Percentiles rank a stretch among this genome's conserved stretches.
Conservation (phyloP, 2,113 vertebrate species). For the Perca fluviatilis region DNA sequence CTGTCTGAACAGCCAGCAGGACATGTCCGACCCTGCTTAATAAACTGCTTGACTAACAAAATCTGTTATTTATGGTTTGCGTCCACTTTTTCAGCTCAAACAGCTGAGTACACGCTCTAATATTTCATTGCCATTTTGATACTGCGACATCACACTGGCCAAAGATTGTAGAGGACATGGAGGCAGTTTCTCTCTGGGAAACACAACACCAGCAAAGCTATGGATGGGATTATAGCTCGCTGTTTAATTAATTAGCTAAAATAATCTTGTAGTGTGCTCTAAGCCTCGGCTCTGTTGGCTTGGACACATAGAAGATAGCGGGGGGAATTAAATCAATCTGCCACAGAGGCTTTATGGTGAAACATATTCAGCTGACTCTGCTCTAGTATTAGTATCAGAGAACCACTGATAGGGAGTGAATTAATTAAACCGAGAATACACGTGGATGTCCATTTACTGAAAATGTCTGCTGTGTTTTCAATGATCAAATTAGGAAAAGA, state of each 20-base stretch:
- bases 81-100: neutral
- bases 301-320: conserved; percentile 41
- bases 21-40: conserved; percentile 13
- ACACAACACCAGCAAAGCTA: conserved; percentile 3
- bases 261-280: conserved; percentile 47
- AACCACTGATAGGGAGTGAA: conserved; percentile 15
- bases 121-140: neutral
- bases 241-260: conserved; percentile 66
- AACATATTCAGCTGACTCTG: conserved; percentile 49
- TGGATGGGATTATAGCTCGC: conserved; percentile 44
- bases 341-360: conserved; percentile 44
- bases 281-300: conserved; percentile 38
- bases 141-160: neutral
- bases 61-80: neutral
- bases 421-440: conserved; percentile 25
- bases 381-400: conserved; percentile 27
- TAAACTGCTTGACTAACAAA: conserved; percentile 3
- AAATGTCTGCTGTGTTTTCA: conserved; percentile 10
- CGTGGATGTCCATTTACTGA: conserved; percentile 9
- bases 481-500: neutral
- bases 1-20: conserved; percentile 20
- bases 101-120: neutral
- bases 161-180: conserved; percentile 25
- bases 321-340: conserved; percentile 54
- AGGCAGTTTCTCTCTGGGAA: conserved; percentile 14